Percentiles rank a stretch among this genome's conserved stretches.
Conservation (phyloP, 2,797 vertebrate species). For the Uromys caudimaculatus region DNA sequence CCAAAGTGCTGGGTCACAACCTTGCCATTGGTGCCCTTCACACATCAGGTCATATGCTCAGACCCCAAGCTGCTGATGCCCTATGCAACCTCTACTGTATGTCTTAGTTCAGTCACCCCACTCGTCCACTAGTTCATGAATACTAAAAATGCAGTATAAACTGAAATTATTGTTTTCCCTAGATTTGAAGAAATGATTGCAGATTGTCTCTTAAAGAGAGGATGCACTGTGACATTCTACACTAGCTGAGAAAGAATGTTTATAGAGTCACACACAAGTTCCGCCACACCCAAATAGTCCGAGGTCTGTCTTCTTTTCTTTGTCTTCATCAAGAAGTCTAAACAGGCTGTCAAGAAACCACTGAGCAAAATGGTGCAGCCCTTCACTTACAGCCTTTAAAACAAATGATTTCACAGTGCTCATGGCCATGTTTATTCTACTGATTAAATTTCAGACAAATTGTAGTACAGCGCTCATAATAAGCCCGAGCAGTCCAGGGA, state of each 20-base stretch:
- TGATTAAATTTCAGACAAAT: conserved; percentile 76
- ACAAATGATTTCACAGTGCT: conserved; percentile 84
- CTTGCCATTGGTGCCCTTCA: not conserved
- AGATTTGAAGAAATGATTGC: not conserved
- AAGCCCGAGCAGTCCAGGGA: conserved; percentile 82
- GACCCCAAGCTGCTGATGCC: not conserved
- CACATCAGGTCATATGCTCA: not conserved
- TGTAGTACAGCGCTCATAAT: conserved; percentile 77
- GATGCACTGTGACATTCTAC: not conserved
- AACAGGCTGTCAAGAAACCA: conserved; percentile 75
- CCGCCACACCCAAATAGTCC: not conserved
- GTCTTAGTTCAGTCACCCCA: not conserved
- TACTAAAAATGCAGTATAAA: not conserved
- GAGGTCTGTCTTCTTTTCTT: not conserved
- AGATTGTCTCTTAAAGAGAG: not conserved
- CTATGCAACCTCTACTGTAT: not conserved
- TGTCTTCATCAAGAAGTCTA: conserved; percentile 56
- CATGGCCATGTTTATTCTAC: conserved; percentile 82
- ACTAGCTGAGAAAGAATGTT: not conserved
- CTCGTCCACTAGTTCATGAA: not conserved
- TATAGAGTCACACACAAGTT: not conserved
- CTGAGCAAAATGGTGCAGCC: conserved; percentile 77
- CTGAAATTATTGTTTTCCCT: conserved; percentile 2
- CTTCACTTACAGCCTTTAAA: conserved; percentile 85
- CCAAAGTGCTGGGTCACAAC: not conserved